Evolutionary conservation across 2,113 vertebrate genomes (phyloP).

Genomic region (Hystrix brachyura): DNA sequence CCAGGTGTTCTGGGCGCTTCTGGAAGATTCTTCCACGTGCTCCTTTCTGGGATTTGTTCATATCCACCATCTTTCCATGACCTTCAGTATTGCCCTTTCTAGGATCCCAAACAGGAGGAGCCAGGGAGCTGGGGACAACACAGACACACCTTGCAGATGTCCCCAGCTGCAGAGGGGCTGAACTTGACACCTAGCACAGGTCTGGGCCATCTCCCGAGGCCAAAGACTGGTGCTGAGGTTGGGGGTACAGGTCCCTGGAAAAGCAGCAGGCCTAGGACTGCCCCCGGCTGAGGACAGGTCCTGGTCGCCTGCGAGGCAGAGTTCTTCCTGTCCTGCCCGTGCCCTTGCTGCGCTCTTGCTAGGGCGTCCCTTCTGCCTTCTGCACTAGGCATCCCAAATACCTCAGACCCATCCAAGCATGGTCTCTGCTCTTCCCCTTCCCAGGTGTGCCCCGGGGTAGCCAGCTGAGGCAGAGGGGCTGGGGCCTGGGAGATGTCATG

Average conservation of each 20-base stretch:
- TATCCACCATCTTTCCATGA: not conserved
- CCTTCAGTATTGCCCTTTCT: not conserved
- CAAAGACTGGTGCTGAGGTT: not conserved
- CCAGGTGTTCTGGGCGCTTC: not conserved
- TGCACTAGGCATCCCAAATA: not conserved
- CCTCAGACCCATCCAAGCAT: not conserved
- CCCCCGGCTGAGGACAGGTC: not conserved
- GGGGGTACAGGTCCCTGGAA: not conserved
- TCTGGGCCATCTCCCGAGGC: not conserved
- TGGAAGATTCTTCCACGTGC: not conserved
- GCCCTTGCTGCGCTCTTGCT: not conserved
- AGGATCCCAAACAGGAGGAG: not conserved
- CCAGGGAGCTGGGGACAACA: not conserved
- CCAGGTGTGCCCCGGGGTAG: constrained; percentile 33
- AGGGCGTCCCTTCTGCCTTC: not conserved
- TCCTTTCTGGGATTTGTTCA: not conserved
- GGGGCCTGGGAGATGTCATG: constrained; percentile 58
- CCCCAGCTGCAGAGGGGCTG: not conserved
- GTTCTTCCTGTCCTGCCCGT: not conserved
- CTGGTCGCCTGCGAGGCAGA: not conserved
- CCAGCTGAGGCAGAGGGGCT: not conserved
- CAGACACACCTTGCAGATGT: not conserved
- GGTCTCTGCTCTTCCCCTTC: not conserved
- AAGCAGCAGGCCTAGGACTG: not conserved
- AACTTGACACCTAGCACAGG: not conserved